phyloP scores from a whole-genome alignment of 2,113 vertebrate genomes.

The Pao palembangensis region DNA sequence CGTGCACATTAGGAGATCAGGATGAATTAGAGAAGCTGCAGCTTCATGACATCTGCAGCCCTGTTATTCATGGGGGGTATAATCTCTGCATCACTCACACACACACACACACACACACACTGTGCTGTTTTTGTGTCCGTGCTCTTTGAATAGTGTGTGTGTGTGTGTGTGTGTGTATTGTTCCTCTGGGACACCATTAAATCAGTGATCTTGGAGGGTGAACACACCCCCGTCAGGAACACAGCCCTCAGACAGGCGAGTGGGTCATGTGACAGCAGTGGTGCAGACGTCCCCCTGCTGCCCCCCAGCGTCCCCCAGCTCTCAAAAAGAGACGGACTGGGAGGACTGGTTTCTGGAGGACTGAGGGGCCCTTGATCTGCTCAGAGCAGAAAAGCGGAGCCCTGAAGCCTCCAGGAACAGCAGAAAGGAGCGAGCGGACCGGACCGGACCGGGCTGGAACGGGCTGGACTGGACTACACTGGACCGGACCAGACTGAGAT shows the following conservation, averaged over 20 bases:
- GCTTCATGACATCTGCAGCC: neutral
- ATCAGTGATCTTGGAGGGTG: slow-evolving; percentile 61
- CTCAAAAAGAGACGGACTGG: neutral
- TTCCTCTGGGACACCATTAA: slow-evolving; percentile 56
- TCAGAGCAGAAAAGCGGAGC: no score
- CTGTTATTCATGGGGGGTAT: neutral
- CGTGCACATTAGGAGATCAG: no score
- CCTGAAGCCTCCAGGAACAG: no score
- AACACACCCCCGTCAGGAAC: slow-evolving; percentile 62
- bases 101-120: neutral
- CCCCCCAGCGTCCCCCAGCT: slow-evolving; percentile 35
- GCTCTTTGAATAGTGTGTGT: slow-evolving; percentile 2
- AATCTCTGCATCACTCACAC: neutral
- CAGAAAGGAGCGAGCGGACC: no score
- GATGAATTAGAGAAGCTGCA: neutral
- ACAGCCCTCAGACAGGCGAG: slow-evolving; percentile 21
- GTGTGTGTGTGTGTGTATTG: slow-evolving; percentile 13
- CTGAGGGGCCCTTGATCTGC: no score
- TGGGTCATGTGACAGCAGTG: no score
- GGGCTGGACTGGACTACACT: no score
- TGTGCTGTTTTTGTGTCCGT: no score
- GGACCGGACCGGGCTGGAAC: no score
- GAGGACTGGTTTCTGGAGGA: no score
- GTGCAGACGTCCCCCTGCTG: no score
- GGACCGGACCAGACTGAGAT: no score